Base-by-base conservation (phyloP, 2,113 vertebrate species). In the Prinia subflava region DNA sequence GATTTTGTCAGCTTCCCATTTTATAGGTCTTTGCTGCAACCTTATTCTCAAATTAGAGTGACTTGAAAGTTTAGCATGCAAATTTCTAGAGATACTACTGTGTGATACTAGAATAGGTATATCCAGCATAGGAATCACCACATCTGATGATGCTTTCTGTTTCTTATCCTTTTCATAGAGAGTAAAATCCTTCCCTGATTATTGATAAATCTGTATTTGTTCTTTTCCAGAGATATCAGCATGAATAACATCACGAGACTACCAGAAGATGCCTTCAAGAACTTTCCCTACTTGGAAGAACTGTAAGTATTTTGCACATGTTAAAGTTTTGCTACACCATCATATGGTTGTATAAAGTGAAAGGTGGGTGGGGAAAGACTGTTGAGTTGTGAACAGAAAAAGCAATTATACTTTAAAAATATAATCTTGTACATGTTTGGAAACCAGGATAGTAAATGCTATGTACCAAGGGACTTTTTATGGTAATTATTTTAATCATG, bases 241-340 rank as follows among this genome's bases (percentile, higher is more conserved):
- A 99, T 99, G 99, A 99, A 99, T 97, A 99, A 99, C 97, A 99
- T 99, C 96, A 99, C 99, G 6, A 99, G 99, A 93, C 97, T 99
- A 74, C 99, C 99, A 91, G 98, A 99, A 78, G 97, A 99, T 83
- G 98, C 99, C 2, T 99, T 99, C 97, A 99, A 98, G 98, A 99
- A 98, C 89, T 98, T 99, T 59, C 98, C 99, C 47, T 99, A 99
- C 90, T 98, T 99, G 74, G 99, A 99, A 94, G 99, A 99, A 94
- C 96, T 99, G 99, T 99, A 97, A 99, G 99, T 99, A 98, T 97
- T 96, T 71, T 60, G 74, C 47, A 69, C 12, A 4, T 1, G 2
- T 63, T 71, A 8, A 60, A 77, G 37, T 84, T 95, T 44, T 91
- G 53, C 77, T 62, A 1, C 20, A n/a, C 15, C 19, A 53, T 92